Conservation (phyloP, 2,888 invertebrate species). For the Anticlea derivata region DNA sequence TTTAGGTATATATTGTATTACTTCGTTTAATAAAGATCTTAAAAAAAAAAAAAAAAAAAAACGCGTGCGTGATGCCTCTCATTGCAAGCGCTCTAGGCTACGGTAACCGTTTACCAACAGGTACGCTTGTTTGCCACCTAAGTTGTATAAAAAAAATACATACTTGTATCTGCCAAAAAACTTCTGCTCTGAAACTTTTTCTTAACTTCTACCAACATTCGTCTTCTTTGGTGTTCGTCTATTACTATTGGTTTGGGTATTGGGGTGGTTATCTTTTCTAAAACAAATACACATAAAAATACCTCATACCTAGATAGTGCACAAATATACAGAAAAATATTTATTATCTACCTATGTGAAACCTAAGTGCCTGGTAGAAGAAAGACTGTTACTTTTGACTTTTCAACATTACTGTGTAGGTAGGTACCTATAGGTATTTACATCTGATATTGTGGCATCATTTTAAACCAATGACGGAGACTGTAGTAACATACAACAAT, state of each 20-base stretch:
- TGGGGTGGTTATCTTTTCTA: constrained; percentile 26
- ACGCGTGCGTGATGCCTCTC: too few species aligned
- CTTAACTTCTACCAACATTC: constrained; percentile 50
- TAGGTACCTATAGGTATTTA: too few species aligned
- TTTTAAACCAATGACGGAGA: too few species aligned
- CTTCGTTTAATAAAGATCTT: too few species aligned
- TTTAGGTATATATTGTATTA: too few species aligned
- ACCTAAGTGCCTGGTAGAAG: constrained; percentile 48
- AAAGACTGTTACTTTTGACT: constrained; percentile 5
- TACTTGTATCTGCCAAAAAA: constrained; percentile 64
- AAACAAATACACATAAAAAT: constrained; percentile 25
- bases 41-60: too few species aligned
- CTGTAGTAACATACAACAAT: too few species aligned
- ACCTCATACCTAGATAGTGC: neutral
- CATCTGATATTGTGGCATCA: too few species aligned
- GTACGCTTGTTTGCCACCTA: too few species aligned
- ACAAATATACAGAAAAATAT: neutral
- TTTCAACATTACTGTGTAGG: too few species aligned
- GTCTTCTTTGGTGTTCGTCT: constrained; percentile 53
- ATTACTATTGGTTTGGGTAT: constrained; percentile 42
- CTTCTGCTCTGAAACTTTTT: constrained; percentile 59
- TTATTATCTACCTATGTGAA: constrained; percentile 49
- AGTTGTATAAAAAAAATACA: constrained; percentile 25
- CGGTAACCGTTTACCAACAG: too few species aligned
- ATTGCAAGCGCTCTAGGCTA: too few species aligned